phyloP scores from a whole-genome alignment of 2,797 vertebrate species.

The Oophaga sylvatica region DNA sequence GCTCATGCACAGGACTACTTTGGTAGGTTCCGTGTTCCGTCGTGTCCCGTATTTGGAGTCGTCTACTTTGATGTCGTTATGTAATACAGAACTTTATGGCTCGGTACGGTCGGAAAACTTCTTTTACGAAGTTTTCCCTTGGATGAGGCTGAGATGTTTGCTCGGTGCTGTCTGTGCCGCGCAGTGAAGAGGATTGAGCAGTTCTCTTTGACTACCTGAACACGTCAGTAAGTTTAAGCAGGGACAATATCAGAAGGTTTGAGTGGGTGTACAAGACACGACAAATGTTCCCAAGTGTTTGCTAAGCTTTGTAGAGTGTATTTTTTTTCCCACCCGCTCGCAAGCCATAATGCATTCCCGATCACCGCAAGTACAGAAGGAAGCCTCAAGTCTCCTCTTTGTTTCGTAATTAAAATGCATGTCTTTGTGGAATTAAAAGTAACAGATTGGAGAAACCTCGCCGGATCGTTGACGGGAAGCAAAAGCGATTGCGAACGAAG shows the following conservation, averaged over 20 bases:
- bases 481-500: background rate
- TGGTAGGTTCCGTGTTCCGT: too few species aligned
- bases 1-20: too few species aligned
- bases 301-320: slow-evolving; percentile 10
- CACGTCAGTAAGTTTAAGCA: slow-evolving; percentile 23
- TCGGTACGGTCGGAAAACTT: too few species aligned
- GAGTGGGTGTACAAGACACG: slow-evolving; percentile 26
- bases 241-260: slow-evolving; percentile 27
- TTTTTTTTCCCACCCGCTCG: background rate
- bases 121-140: too few species aligned
- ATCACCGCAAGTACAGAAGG: slow-evolving; percentile 1
- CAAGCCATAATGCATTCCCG: slow-evolving; percentile 25
- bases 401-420: slow-evolving; percentile 18
- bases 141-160: background rate
- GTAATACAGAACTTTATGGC: background rate
- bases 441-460: background rate
- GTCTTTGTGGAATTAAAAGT: slow-evolving; percentile 17
- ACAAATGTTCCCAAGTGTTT: slow-evolving; percentile 45
- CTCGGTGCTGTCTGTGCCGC: background rate
- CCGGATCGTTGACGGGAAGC: background rate
- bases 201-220: slow-evolving; percentile 25
- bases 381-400: slow-evolving; percentile 24
- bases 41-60: too few species aligned
- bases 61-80: background rate
- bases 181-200: background rate